Evolutionary conservation across 1,140 invertebrate species (phyloP).

Genomic region (Pseudachorutes palmiensis): DNA sequence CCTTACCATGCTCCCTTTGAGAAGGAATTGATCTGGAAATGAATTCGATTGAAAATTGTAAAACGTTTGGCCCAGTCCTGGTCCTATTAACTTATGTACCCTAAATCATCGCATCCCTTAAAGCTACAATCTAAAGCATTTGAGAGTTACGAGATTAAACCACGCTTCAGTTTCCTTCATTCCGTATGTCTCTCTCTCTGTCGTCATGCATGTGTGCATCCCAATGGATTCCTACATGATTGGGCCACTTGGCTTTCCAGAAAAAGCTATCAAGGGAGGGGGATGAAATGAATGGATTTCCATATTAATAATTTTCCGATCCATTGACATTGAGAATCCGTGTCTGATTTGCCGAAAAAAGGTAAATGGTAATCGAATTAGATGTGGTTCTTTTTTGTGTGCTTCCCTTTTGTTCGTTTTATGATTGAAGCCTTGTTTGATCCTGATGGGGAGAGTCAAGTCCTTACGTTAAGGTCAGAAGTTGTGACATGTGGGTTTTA

Average conservation of each 20-base stretch:
- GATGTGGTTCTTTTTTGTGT: background rate
- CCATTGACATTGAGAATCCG: slow-evolving; percentile 21
- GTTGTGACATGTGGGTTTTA: slow-evolving; percentile 17
- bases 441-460: background rate
- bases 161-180: too few species aligned
- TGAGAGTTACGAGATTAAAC: too few species aligned
- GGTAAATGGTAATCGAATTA: background rate
- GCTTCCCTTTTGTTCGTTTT: slow-evolving; percentile 9
- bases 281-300: background rate
- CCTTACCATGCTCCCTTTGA: background rate
- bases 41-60: too few species aligned
- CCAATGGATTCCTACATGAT: slow-evolving; percentile 1
- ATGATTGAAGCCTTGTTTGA: background rate
- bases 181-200: too few species aligned
- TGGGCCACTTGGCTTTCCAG: too few species aligned
- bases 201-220: slow-evolving; percentile 1
- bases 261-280: too few species aligned
- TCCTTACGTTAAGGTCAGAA: too few species aligned
- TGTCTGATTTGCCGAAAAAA: background rate
- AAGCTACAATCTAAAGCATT: background rate
- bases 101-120: slow-evolving; percentile 2
- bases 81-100: background rate
- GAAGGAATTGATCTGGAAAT: slow-evolving; percentile 7
- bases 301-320: slow-evolving; percentile 21
- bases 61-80: background rate